Evolutionary conservation across 2,113 vertebrate genomes (phyloP).

Genomic region (Pogona vitticeps): DNA sequence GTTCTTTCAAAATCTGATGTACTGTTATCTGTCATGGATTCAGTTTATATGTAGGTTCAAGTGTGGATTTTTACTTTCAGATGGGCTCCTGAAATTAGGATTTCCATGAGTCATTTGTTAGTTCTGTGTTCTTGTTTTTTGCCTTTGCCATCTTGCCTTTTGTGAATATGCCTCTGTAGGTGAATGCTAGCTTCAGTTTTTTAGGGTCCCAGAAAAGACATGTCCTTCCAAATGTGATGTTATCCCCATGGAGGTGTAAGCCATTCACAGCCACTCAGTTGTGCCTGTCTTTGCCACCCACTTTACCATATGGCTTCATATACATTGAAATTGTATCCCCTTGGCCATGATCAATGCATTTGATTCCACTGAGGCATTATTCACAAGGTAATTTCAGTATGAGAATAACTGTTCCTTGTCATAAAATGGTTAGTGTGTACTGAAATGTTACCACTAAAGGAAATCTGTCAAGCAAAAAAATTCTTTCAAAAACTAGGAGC

Average conservation of each 20-base stretch:
- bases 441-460: too few species aligned
- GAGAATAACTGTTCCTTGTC: background rate
- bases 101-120: background rate
- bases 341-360: background rate
- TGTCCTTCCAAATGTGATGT: too few species aligned
- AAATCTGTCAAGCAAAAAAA: too few species aligned
- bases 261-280: too few species aligned
- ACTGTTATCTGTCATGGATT: background rate
- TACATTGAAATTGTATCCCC: background rate
- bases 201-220: background rate
- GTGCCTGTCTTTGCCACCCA: too few species aligned
- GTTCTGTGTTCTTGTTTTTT: background rate
- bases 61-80: background rate
- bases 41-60: background rate
- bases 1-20: background rate
- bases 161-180: background rate
- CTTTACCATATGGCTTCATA: too few species aligned
- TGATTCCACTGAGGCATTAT: too few species aligned
- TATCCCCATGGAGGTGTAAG: too few species aligned
- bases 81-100: background rate
- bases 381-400: background rate
- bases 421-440: background rate
- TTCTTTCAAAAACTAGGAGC: background rate
- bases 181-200: background rate
- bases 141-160: background rate